Evolutionary conservation across 2,113 vertebrate genomes (phyloP), one percentile per base, ranked within the genome.

Genomic region (Caranx melampygus): DNA sequence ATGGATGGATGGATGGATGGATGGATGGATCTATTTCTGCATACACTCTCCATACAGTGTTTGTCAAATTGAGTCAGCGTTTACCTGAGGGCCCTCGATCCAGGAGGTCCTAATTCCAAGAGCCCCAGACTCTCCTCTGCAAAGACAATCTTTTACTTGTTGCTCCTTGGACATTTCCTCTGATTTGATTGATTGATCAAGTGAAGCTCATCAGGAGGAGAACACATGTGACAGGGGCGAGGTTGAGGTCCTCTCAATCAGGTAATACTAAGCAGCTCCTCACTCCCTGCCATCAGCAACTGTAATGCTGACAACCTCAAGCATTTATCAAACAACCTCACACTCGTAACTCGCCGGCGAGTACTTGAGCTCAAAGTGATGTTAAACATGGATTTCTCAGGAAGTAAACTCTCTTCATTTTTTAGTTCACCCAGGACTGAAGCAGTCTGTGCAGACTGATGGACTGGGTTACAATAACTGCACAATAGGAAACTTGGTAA

Each of bases 21-120:
- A 26, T 26, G 26, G 1, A 26, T 26, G 26, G 26, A 26, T 26
- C 3, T 1, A 0, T 47, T 51, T 79, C 3, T 7, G 3, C 20
- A 79, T 20, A 42, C 5, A n/a, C 1, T 13, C 16, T 70, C 47
- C 0, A 40, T 11, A 44, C 3, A 5, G 20, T 69, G 47, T 20
- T n/a, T 55, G 40, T 3, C 8, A 66, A 45, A 64, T 44, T 10
- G 0, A 70, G 74, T 60, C 6, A 21, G 47, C 34, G 40, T 79
- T 78, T 87, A 95, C 94, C 93, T 37, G 70, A 82, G 78, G 89
- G 11, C 94, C 94, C 5, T 35, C 21, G 61, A 71, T 4, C 92
- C 94, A 5, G 66, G 68, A 15, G 86, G 80, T 71, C 94, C 94
- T 6, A 3, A 13, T 47, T 57, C 93, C 93, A 16, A 11, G 0